phyloP scores from a whole-genome alignment of 2,797 vertebrate species.

The Cygnus olor region DNA sequence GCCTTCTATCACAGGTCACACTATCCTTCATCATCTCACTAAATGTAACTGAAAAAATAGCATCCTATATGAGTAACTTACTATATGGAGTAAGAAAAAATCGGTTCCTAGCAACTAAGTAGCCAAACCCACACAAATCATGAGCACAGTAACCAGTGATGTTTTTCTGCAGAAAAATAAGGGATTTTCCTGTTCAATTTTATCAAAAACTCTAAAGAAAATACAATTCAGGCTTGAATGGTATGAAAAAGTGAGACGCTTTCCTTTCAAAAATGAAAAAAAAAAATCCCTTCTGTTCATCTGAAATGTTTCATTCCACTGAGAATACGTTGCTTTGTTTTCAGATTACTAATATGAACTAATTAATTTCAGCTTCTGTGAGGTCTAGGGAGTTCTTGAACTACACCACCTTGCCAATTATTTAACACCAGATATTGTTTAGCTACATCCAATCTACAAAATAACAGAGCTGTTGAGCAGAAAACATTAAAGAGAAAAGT shows the following conservation, averaged over 20 bases:
- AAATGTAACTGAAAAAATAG: not conserved
- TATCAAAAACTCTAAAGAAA: not conserved
- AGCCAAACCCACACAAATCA: not conserved
- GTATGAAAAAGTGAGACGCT: not conserved
- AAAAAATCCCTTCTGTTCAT: not conserved
- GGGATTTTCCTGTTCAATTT: not conserved
- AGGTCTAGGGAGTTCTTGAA: not conserved
- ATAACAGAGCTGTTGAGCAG: not conserved
- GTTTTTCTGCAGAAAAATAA: not conserved
- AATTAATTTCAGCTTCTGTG: not conserved
- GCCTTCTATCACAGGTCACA: not conserved
- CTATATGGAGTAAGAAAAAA: not conserved
- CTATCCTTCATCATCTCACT: not conserved
- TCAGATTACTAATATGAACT: not conserved
- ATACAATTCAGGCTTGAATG: not conserved
- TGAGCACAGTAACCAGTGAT: not conserved
- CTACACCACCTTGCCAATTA: not conserved
- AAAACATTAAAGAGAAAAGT: not conserved
- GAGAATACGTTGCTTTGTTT: not conserved
- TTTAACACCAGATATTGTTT: not conserved
- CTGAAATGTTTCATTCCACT: not conserved
- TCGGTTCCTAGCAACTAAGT: not conserved
- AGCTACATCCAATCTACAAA: not conserved
- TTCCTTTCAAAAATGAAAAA: not conserved
- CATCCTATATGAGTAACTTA: not conserved